Base-by-base conservation (phyloP, 1,140 invertebrate species). In the Triops cancriformis region DNA sequence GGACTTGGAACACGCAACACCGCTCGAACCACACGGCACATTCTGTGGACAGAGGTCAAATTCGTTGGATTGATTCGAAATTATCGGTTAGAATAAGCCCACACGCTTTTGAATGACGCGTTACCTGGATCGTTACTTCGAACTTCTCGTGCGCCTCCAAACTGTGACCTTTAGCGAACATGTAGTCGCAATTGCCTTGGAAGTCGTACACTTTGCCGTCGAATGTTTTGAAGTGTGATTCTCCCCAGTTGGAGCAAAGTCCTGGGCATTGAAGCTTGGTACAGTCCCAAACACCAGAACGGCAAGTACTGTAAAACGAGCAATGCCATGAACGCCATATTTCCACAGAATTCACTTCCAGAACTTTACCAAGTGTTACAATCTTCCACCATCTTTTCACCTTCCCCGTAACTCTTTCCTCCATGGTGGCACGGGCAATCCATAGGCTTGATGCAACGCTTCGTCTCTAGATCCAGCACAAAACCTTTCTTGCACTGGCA, bases 401-500 rank as follows among this genome's bases (percentile, higher is more conserved):
- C 91, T 80, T 96, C 93, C 26, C 86, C 85, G 82, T 93, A 97
- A 82, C 91, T 94, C 27, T 88, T 87, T 3, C 94, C 93, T 23
- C 91, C 93, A 83, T 96, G 94, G 84, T 94, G 93, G 83, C 95
- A 97, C 0, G 94, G 94, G 82, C 95, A 97, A 43, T 90, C 85
- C 1, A 85, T 82, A 1, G 90, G 87, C 77, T 86, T 83, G 1
- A 96, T 88, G 82, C 94, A 97, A 14, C 84, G 82, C 78, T 89
- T 88, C 1, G 87, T 88, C 6, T 88, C 84, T 0, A 86, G 87
- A 81, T 95, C 92, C 4, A 91, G 84, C 5, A 95, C 90, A 26
- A 42, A 93, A 11, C 91, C 92, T 45, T 87, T 83, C 84, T 90
- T 90, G 83, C 93, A 94, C 78, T 90, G 85, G 82, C 94, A 96